Conservation (phyloP, 2,113 vertebrate genomes). For the Nesoenas mayeri region DNA sequence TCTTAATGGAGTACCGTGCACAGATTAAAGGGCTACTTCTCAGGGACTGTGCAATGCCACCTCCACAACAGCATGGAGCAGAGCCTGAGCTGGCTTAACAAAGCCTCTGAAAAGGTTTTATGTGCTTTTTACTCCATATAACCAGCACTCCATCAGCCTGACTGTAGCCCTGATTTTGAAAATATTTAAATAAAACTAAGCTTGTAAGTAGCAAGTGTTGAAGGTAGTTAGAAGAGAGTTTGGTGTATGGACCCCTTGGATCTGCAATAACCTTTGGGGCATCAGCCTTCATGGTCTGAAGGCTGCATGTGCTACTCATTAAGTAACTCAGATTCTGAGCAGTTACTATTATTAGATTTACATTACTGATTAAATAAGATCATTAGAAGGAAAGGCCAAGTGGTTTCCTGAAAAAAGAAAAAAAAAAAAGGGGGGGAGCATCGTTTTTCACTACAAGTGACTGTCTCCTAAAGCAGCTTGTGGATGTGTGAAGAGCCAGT, state of each 20-base stretch:
- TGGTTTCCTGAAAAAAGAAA: neutral
- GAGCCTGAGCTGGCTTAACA: neutral
- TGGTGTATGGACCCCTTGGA: too few species aligned
- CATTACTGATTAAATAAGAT: neutral
- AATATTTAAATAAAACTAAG: neutral
- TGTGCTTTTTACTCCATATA: neutral
- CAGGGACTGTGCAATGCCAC: neutral
- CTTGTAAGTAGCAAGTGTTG: neutral
- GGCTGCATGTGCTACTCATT: neutral
- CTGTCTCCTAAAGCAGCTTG: neutral
- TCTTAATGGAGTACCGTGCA: accelerated
- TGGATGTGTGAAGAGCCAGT: accelerated
- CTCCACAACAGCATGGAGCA: accelerated
- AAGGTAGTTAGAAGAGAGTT: neutral
- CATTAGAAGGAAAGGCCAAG: neutral
- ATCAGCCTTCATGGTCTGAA: neutral
- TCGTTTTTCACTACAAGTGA: neutral
- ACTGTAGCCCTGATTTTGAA: neutral
- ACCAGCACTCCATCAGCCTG: neutral
- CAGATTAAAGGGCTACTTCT: neutral
- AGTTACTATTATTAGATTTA: neutral
- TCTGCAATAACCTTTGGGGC: neutral
- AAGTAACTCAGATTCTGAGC: neutral
- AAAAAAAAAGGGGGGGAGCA: accelerated
- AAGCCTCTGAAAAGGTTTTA: neutral